Conservation (phyloP, 2,797 vertebrate genomes). For the Falco rusticolus region DNA sequence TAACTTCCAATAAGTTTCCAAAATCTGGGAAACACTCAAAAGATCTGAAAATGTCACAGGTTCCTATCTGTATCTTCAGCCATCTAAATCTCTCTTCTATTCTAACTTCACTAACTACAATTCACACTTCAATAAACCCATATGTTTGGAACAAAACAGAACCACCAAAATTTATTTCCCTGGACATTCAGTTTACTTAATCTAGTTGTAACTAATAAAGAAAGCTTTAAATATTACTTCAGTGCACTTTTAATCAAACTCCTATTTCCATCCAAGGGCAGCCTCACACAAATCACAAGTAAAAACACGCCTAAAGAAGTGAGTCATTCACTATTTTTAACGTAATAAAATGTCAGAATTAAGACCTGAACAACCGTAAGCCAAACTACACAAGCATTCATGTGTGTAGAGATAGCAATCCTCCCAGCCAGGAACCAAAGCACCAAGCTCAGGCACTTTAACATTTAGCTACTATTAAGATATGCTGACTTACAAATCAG, state of each 20-base stretch:
- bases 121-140: not conserved
- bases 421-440: not conserved
- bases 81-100: not conserved
- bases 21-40: not conserved
- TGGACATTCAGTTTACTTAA: not conserved
- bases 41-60: not conserved
- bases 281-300: constrained; percentile 50
- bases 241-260: constrained; percentile 9
- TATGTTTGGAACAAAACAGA: not conserved
- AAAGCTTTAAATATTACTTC: not conserved
- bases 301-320: constrained; percentile 18
- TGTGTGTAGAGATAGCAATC: not conserved
- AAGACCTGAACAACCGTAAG: not conserved
- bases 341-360: constrained; percentile 50
- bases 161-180: not conserved
- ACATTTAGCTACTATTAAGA: not conserved
- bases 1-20: not conserved
- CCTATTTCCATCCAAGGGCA: not conserved
- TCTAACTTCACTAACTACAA: not conserved
- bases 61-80: not conserved
- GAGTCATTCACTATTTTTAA: constrained; percentile 65
- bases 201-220: not conserved
- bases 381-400: not conserved
- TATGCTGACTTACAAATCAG: not conserved
- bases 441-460: not conserved